These are phyloP conservation scores for Phocides pigmalion DNA, from an alignment of 1,140 invertebrate genomes.

Conservation along the genomic window DNA sequence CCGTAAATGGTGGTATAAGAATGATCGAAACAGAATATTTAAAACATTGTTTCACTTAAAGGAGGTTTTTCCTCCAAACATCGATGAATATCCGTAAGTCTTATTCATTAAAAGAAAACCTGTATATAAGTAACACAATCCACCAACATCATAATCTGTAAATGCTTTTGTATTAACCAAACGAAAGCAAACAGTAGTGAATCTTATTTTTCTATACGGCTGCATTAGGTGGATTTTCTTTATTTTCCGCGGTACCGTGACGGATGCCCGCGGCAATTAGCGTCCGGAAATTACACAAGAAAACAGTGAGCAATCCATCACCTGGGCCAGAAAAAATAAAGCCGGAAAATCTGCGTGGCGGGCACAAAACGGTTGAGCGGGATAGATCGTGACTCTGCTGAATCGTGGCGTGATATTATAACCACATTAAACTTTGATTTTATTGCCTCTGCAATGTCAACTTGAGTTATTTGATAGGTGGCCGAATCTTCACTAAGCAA, in stretches of 20 bases:
- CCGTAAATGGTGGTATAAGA: no score
- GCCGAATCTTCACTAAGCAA: no score
- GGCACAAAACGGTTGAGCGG: conserved; percentile 56
- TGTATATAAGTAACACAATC: no score
- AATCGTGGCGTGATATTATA: conserved; percentile 17
- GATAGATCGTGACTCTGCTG: conserved; percentile 50
- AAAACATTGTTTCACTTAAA: no score
- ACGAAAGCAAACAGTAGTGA: conserved; percentile 17
- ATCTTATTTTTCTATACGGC: conserved; percentile 21
- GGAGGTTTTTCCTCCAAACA: no score
- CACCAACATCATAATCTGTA: no score
- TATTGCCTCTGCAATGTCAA: no score
- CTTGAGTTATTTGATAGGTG: no score
- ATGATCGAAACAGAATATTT: no score
- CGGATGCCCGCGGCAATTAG: conserved; percentile 76
- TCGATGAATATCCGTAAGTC: no score
- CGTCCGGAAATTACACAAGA: conserved; percentile 78
- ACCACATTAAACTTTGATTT: neutral
- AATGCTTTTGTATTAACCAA: conserved; percentile 26
- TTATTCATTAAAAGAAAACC: no score
- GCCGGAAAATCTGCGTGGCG: conserved; percentile 67
- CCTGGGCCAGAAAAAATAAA: conserved; percentile 73
- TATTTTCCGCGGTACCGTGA: conserved; percentile 53
- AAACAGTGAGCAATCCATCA: conserved; percentile 76
- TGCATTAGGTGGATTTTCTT: conserved; percentile 42